phyloP scores from a whole-genome alignment of 2,113 vertebrate species.

The Periophthalmus modestus region DNA sequence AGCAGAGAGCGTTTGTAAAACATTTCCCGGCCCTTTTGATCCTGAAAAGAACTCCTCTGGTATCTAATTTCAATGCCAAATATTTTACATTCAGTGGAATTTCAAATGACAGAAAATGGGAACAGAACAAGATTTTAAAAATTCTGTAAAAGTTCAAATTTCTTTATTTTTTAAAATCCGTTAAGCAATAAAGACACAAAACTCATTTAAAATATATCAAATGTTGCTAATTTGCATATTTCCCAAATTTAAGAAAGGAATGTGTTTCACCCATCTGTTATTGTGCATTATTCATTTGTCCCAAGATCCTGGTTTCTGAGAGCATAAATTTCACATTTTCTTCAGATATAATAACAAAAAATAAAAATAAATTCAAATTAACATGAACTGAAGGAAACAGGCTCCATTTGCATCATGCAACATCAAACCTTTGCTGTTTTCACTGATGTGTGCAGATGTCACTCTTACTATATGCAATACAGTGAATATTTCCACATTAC shows the following conservation, averaged over 20 bases:
- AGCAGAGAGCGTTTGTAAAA: background rate
- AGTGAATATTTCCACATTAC: no score
- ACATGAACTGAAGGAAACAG: background rate
- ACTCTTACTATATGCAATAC: no score
- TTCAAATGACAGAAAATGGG: background rate
- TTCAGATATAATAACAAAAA: background rate
- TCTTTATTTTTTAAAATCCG: background rate
- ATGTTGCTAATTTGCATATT: background rate
- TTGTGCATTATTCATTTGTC: background rate
- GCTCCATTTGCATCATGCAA: background rate
- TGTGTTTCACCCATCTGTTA: background rate
- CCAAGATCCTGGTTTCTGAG: background rate
- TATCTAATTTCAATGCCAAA: no score
- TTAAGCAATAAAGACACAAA: background rate
- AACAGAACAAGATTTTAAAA: background rate
- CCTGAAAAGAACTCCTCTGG: background rate
- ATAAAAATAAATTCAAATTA: background rate
- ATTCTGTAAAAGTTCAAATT: background rate
- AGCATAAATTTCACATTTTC: background rate
- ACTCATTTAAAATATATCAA: background rate
- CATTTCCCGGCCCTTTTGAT: background rate
- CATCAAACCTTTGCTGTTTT: background rate
- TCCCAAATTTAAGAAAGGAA: background rate
- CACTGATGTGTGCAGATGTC: no score
- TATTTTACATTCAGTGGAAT: background rate